Evolutionary conservation across 2,113 vertebrate genomes (phyloP).

Genomic region (Labrus mixtus): DNA sequence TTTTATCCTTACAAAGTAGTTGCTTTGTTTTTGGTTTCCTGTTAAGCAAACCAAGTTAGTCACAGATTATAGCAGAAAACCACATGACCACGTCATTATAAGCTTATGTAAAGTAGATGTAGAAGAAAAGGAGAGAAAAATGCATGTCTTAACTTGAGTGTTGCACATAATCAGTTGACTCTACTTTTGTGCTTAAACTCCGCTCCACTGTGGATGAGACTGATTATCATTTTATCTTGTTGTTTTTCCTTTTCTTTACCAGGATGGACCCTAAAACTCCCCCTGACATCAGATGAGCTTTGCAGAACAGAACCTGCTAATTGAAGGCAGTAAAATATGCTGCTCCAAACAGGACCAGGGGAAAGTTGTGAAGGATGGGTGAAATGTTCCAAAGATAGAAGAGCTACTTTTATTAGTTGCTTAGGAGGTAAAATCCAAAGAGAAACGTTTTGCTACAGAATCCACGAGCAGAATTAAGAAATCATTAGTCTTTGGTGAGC

Average conservation of each 20-base stretch:
- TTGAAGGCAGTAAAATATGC: slow-evolving; percentile 1
- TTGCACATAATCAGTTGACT: background rate
- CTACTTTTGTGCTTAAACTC: background rate
- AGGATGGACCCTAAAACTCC: slow-evolving; percentile 73
- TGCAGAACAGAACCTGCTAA: background rate
- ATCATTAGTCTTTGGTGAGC: background rate
- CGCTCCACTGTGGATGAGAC: background rate
- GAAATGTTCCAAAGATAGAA: slow-evolving; percentile 46
- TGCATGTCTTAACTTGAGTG: background rate
- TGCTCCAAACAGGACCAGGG: background rate
- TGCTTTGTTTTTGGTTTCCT: background rate
- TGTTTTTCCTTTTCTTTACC: slow-evolving; percentile 36
- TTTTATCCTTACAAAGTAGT: background rate
- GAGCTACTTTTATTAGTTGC: slow-evolving; percentile 44
- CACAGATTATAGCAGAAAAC: slow-evolving; percentile 14
- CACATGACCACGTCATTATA: slow-evolving; percentile 10
- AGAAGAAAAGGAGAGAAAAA: background rate
- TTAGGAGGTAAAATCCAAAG: slow-evolving; percentile 19
- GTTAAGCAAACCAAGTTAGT: slow-evolving; percentile 22
- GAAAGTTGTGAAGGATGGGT: slow-evolving; percentile 38
- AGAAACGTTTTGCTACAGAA: background rate
- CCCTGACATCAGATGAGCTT: slow-evolving; percentile 48
- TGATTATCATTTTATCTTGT: background rate
- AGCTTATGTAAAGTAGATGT: background rate
- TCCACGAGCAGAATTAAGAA: background rate